Evolutionary conservation across 2,113 vertebrate species (phyloP).

Genomic region (Tupaia chinensis): DNA sequence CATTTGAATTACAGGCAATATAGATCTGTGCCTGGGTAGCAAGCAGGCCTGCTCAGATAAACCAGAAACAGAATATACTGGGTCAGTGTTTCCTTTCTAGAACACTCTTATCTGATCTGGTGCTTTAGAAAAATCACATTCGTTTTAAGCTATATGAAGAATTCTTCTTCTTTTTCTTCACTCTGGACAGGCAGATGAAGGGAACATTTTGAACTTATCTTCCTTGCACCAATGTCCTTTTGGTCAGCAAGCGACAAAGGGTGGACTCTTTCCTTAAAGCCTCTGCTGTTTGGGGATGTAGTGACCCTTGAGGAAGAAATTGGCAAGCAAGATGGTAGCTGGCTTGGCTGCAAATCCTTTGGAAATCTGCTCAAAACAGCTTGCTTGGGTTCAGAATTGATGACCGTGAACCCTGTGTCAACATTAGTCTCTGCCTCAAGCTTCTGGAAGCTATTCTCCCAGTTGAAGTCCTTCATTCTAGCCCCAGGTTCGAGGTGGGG

Average conservation of each 20-base stretch:
- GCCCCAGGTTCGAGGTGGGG: neutral
- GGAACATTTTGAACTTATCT: neutral
- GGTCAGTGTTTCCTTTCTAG: neutral
- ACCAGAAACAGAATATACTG: neutral
- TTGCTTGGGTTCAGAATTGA: neutral
- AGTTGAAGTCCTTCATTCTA: conserved; percentile 60
- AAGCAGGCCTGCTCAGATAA: neutral
- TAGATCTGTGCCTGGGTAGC: neutral
- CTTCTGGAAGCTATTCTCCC: neutral
- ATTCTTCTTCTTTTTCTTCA: conserved; percentile 82
- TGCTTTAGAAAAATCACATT: neutral
- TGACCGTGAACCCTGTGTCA: conserved; percentile 90
- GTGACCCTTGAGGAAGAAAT: neutral
- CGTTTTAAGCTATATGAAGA: conserved; percentile 86
- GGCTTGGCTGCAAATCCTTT: conserved; percentile 61
- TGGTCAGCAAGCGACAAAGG: neutral
- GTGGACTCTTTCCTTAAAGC: neutral
- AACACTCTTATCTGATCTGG: rapidly evolving
- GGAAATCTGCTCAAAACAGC: conserved; percentile 64
- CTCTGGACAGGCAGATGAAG: neutral
- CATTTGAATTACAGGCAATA: neutral
- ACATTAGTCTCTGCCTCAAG: conserved; percentile 91
- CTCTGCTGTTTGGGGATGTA: neutral
- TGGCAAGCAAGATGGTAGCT: neutral
- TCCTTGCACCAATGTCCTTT: neutral